Base-by-base conservation (phyloP, 2,888 invertebrate species). In the Tuta absoluta region DNA sequence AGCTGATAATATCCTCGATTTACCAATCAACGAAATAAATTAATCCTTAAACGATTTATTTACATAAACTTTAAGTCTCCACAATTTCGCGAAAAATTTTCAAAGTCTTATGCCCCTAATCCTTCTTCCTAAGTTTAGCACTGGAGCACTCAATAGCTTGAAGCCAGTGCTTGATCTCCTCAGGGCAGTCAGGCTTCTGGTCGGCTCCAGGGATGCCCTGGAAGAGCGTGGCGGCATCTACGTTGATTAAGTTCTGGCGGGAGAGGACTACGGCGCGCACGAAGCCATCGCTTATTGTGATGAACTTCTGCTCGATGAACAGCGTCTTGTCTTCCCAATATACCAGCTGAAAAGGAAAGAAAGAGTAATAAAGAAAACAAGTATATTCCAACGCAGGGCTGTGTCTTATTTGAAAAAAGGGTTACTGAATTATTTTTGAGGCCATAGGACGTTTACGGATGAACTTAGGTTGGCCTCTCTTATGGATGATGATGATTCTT, bases 311-410 rank as follows among this genome's bases (percentile, higher is more conserved):
- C 77, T 96, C 96, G 69, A 96, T 84, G 79, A 95, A 97, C 69
- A 97, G 92, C 59, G 95, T 93, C 78, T 95, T 95, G 21, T 95
- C 95, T 72, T 97, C 96, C 96, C 96, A 97, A 85, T 94, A 95
- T 38, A 95, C 88, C 23, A 96, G 78, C 94, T 95, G 88, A 14
- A 75, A 76, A 10, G 33, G 33, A 24, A n/a, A 37, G 23, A 28
- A 38, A 48, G 3, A 5, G 8, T 23, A 3, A 21, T 51, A 11
- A n/a, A n/a, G n/a, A n/a, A n/a, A n/a, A n/a, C n/a, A n/a, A n/a
- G n/a, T n/a, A n/a, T n/a, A n/a, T n/a, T n/a, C n/a, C n/a, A n/a
- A n/a, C n/a, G n/a, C n/a, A n/a, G n/a, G n/a, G n/a, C n/a, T n/a
- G n/a, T n/a, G n/a, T n/a, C n/a, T n/a, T n/a, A n/a, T n/a, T n/a